phyloP scores from a whole-genome alignment of 92 coral and sea anemone genomes.

The Epizoanthus stellaris region DNA sequence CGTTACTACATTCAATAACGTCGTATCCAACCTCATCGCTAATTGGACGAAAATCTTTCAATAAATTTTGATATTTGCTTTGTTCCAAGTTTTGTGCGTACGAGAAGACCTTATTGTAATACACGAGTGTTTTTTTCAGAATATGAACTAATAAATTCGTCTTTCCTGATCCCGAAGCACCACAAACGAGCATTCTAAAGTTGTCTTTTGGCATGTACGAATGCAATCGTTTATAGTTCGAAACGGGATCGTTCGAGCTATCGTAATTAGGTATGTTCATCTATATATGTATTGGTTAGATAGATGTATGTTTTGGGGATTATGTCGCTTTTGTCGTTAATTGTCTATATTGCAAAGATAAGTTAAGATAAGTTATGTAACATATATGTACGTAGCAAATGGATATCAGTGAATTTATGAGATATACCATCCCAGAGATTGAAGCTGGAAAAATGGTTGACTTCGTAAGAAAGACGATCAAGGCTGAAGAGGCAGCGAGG shows the following conservation, averaged over 20 bases:
- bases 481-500: too few species aligned
- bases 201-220: not conserved
- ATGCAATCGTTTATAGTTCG: not conserved
- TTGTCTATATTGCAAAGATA: too few species aligned
- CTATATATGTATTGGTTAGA: not conserved
- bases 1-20: too few species aligned
- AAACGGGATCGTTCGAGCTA: not conserved
- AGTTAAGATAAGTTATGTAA: not conserved
- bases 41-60: not conserved
- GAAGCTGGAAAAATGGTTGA: not conserved
- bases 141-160: too few species aligned
- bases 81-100: slow-evolving; percentile 7
- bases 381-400: not conserved
- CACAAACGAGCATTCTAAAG: slow-evolving; percentile 4
- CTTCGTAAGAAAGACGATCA: not conserved
- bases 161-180: not conserved
- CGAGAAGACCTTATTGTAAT: not conserved
- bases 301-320: too few species aligned
- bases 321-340: too few species aligned
- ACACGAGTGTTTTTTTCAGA: not conserved
- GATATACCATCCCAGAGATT: not conserved
- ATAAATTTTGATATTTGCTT: not conserved
- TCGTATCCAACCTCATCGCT: too few species aligned
- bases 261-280: slow-evolving; percentile 19
- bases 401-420: not conserved